Evolutionary conservation across 2,888 invertebrate species (phyloP).

Genomic region (Scaptomyza caliginosa): DNA sequence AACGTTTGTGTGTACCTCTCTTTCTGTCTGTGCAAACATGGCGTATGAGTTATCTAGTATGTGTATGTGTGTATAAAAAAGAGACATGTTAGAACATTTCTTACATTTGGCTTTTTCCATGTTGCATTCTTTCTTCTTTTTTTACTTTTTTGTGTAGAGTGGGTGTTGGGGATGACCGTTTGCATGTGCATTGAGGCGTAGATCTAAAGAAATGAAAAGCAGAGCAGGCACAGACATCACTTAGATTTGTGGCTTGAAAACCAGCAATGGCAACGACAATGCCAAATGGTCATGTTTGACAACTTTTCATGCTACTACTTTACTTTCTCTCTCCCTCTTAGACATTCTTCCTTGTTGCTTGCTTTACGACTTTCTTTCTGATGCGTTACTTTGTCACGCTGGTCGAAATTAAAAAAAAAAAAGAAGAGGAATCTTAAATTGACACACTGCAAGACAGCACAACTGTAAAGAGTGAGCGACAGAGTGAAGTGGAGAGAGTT

Average conservation of each 20-base stretch:
- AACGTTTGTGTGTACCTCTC: conserved; percentile 3
- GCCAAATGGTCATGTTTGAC: conserved; percentile 76
- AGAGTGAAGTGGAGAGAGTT: neutral
- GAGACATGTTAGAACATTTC: conserved; percentile 48
- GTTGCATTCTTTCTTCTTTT: conserved; percentile 22
- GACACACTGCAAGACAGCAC: conserved; percentile 20
- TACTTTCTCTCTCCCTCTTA: neutral
- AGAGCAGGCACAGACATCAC: conserved; percentile 50
- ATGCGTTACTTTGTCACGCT: conserved; percentile 67
- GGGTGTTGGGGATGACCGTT: conserved; percentile 49
- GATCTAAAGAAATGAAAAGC: conserved; percentile 77
- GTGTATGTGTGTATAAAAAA: conserved; percentile 13
- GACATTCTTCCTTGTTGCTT: neutral
- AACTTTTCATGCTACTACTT: conserved; percentile 44
- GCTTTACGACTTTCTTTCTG: conserved; percentile 21
- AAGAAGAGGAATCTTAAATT: conserved; percentile 36
- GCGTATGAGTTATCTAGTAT: conserved; percentile 56
- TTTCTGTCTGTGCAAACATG: conserved; percentile 46
- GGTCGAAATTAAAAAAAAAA: conserved; percentile 60
- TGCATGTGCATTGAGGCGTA: conserved; percentile 78
- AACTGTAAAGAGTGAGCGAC: neutral
- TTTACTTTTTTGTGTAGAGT: conserved; percentile 21
- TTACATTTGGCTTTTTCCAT: conserved; percentile 49
- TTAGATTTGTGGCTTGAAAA: conserved; percentile 73
- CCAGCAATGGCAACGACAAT: conserved; percentile 53